Evolutionary conservation across 2,113 vertebrate genomes (phyloP).

Genomic region (Chlamydotis undulata): DNA sequence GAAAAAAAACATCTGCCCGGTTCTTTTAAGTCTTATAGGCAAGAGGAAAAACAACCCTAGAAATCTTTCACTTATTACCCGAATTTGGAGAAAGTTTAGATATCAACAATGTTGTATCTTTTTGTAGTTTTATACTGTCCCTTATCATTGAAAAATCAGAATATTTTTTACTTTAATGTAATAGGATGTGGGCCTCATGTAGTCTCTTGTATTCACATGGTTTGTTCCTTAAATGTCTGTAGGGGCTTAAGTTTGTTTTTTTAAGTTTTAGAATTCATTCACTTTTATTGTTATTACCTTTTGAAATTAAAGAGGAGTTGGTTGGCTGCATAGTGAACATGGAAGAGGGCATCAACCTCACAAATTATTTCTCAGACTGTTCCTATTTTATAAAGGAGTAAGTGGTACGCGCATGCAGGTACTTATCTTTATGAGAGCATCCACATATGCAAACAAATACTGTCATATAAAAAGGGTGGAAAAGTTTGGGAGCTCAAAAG

Average conservation of each 20-base stretch:
- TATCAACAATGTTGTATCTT: not conserved
- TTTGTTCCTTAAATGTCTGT: not conserved
- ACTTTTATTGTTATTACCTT: not conserved
- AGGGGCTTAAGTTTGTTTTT: not conserved
- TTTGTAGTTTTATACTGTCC: not conserved
- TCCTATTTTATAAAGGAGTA: not conserved
- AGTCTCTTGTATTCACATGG: not conserved
- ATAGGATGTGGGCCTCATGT: accelerated
- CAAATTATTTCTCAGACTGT: not conserved
- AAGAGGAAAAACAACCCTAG: not conserved
- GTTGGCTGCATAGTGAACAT: accelerated
- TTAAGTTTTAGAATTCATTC: not conserved
- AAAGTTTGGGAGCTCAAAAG: constrained; percentile 77
- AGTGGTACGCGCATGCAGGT: not conserved
- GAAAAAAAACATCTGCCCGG: not conserved
- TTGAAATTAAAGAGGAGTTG: not conserved
- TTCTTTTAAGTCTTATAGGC: not conserved
- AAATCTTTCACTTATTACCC: not conserved
- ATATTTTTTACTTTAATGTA: not conserved
- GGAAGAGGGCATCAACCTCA: not conserved
- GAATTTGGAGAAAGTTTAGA: not conserved
- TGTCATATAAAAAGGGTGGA: constrained; percentile 40
- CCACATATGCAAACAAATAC: not conserved
- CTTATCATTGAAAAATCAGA: not conserved
- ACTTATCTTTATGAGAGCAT: not conserved